Base-by-base conservation (phyloP, 1,140 invertebrate genomes). In the Drosophila kohkoa region DNA sequence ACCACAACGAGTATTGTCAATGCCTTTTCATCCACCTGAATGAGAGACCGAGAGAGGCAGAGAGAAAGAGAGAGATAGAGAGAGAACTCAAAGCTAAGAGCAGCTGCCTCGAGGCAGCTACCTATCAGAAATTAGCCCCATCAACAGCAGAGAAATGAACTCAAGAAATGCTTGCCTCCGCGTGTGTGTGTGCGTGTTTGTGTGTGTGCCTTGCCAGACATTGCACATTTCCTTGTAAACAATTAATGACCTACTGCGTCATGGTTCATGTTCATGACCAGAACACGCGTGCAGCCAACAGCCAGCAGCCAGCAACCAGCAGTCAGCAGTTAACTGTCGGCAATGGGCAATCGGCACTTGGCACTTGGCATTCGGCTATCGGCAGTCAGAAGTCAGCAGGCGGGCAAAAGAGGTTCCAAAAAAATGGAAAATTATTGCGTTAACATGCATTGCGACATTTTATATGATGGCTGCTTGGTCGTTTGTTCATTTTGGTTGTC, bases 161-260 rank as follows among this genome's bases (percentile, higher is more conserved):
- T 10, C n/a, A 13, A 41, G 32, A 10, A 55, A 55, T 38, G 52
- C 32, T 38, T n/a, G n/a, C n/a, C n/a, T n/a, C n/a, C n/a, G n/a
- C n/a, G 38, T 41, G 38, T 41, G 38, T 11, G 1, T 41, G 41
- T 43, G 41, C 13, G 3, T n/a, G 41, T 43, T 3, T 38, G 7
- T 10, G 10, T 20, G 3, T 38, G 28, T 28, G 52, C 60, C 7
- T 45, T 11, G 63, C 45, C 71, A 75, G 41, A 69, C 58, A 72
- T 54, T 71, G 60, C 68, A 82, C 60, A 78, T 69, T 76, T 74
- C 49, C 70, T 58, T 58, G 72, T 79, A 65, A 78, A 78, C 78
- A 90, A 81, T 89, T 90, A 90, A 90, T 90, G 85, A 89, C 85
- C 85, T 86, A 89, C 86, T 90, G 86, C 85, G 83, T 88, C 69